phyloP scores from a whole-genome alignment of 2,888 invertebrate species.

The Zeuzera pyrina region DNA sequence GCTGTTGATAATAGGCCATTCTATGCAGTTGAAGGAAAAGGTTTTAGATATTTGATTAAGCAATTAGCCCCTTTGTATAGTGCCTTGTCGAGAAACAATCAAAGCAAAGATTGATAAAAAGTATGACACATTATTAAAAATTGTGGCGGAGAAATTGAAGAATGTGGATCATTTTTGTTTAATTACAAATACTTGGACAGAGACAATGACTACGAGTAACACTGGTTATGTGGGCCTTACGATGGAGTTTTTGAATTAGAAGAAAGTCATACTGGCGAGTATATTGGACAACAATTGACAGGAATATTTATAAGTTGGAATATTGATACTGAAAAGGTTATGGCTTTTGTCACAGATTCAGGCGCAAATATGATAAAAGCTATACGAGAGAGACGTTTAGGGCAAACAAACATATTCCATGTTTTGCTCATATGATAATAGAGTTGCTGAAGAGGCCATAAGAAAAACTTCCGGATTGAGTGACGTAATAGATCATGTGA shows the following conservation, averaged over 20 bases:
- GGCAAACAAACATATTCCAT: no score
- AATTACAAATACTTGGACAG: not conserved
- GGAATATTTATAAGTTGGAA: not conserved
- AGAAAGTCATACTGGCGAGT: not conserved
- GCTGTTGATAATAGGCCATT: slow-evolving; percentile 16
- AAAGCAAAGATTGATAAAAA: not conserved
- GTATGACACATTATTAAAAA: not conserved
- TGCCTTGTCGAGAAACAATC: not conserved
- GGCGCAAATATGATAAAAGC: not conserved
- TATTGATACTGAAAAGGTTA: not conserved
- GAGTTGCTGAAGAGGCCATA: not conserved
- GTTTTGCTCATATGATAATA: no score
- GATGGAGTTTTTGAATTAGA: not conserved
- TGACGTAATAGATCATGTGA: slow-evolving; percentile 1
- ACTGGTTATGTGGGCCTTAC: not conserved
- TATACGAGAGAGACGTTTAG: no score
- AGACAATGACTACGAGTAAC: not conserved
- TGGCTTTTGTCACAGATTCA: not conserved
- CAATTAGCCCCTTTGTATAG: not conserved
- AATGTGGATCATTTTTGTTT: not conserved
- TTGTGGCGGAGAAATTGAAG: not conserved
- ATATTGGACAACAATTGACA: not conserved
- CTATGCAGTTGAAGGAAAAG: slow-evolving; percentile 16
- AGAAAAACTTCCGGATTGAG: slow-evolving; percentile 1
- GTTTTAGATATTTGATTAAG: not conserved